A percentile compares a stretch with the other conserved stretches of the same genome.
Evolutionary conservation across 2,113 vertebrate genomes (phyloP).

Genomic region (Rhynchomys soricoides): DNA sequence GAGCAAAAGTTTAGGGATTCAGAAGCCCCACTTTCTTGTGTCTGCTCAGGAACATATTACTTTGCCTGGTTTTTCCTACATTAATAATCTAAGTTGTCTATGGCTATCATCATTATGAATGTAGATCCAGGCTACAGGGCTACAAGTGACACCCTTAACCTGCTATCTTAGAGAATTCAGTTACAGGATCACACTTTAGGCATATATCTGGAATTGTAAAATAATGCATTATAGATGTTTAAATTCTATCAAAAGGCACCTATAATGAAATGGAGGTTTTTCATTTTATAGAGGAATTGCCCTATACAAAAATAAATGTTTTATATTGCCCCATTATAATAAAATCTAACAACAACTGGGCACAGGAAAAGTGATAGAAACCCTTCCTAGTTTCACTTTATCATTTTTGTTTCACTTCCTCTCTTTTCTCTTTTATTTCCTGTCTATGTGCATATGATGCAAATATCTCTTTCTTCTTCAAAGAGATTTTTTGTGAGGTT

Average conservation of each 20-base stretch:
- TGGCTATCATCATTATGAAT: not conserved
- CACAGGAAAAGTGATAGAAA: not conserved
- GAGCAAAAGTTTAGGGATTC: not conserved
- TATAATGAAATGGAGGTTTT: not conserved
- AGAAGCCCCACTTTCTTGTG: not conserved
- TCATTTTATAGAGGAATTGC: not conserved
- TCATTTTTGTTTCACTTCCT: not conserved
- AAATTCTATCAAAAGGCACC: not conserved
- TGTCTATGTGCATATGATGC: not conserved
- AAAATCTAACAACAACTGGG: not conserved
- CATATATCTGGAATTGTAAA: not conserved
- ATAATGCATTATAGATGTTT: not conserved
- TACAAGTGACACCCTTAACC: not conserved
- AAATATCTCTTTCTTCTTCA: not conserved
- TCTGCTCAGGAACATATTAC: not conserved
- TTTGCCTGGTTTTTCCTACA: not conserved
- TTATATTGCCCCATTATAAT: not conserved
- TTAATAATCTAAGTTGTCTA: not conserved
- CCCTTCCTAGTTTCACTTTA: not conserved
- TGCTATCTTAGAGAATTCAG: not conserved
- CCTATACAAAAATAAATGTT: not conserved
- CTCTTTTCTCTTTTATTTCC: not conserved
- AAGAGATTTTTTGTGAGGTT: not conserved
- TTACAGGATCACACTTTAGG: not conserved
- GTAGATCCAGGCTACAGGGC: not conserved